Percentiles rank a stretch among this genome's conserved stretches.
These are phyloP conservation scores for Glaucomys volans DNA, from an alignment of 2,113 vertebrate species.

Conservation along the genomic window DNA sequence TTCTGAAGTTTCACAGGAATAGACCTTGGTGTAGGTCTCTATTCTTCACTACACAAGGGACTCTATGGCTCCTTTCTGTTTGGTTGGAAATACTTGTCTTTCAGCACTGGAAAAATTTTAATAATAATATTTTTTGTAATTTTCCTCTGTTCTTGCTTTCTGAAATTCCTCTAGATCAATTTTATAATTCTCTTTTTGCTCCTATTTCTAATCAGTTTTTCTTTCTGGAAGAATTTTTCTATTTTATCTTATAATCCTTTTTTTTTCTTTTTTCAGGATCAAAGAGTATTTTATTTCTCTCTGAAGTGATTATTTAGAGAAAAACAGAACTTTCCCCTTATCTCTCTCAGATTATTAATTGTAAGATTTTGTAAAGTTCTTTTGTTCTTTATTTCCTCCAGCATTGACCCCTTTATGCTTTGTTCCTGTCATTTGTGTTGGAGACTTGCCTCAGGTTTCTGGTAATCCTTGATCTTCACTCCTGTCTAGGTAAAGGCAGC, in stretches of 20 bases:
- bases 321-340: background rate
- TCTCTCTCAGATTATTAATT: background rate
- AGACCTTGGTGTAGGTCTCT: background rate
- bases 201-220: constrained; percentile 4
- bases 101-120: background rate
- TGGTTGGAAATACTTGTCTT: background rate
- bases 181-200: constrained; percentile 30
- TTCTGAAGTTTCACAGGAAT: background rate
- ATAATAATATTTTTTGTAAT: background rate
- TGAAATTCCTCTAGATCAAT: background rate
- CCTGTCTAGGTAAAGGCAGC: background rate
- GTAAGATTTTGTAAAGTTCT: background rate
- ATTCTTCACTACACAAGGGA: background rate
- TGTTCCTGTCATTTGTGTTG: background rate
- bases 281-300: background rate
- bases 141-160: background rate
- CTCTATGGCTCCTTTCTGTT: background rate
- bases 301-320: background rate
- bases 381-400: background rate
- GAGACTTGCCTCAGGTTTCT: background rate
- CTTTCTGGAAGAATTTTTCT: constrained; percentile 23
- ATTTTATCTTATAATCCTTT: background rate
- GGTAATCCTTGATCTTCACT: background rate
- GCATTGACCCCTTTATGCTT: background rate
- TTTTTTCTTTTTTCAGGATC: background rate